These are phyloP conservation scores for honey bee (Apis mellifera) DNA, from an alignment of 1,140 invertebrate species.

Conservation along the genomic window DNA sequence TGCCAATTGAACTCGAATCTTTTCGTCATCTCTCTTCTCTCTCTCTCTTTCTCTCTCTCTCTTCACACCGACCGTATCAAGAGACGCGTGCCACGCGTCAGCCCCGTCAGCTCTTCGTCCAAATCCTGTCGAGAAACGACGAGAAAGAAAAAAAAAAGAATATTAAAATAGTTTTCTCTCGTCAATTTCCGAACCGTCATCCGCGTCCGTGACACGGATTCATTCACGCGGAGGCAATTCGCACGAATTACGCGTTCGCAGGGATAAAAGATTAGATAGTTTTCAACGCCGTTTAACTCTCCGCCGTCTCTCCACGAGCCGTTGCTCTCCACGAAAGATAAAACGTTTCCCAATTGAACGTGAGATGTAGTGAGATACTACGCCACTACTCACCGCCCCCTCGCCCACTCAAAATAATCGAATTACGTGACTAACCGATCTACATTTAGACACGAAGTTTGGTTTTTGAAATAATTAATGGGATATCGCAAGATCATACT, in stretches of 20 bases:
- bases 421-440: not conserved
- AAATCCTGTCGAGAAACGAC: slow-evolving; percentile 36
- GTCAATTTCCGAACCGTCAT: not conserved
- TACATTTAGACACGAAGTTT: not conserved
- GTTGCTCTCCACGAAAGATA: not conserved
- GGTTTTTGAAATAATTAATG: not conserved
- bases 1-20: slow-evolving; percentile 99
- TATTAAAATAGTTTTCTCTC: no score
- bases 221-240: no score
- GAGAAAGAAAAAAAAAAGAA: not conserved
- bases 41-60: slow-evolving; percentile 73
- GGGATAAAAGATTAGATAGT: no score
- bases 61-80: slow-evolving; percentile 28
- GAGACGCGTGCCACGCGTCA: slow-evolving; percentile 4
- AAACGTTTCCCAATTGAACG: not conserved
- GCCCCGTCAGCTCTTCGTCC: slow-evolving; percentile 25
- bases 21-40: slow-evolving; percentile 91
- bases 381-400: no score
- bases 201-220: not conserved
- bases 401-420: not conserved
- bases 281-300: no score
- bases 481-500: not conserved
- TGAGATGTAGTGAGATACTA: no score
- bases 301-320: no score
- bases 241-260: no score